A percentile compares a stretch with the other conserved stretches of the same genome.
Evolutionary conservation across 2,888 invertebrate genomes (phyloP).

Genomic region (Cyrtodaria siliqua): DNA sequence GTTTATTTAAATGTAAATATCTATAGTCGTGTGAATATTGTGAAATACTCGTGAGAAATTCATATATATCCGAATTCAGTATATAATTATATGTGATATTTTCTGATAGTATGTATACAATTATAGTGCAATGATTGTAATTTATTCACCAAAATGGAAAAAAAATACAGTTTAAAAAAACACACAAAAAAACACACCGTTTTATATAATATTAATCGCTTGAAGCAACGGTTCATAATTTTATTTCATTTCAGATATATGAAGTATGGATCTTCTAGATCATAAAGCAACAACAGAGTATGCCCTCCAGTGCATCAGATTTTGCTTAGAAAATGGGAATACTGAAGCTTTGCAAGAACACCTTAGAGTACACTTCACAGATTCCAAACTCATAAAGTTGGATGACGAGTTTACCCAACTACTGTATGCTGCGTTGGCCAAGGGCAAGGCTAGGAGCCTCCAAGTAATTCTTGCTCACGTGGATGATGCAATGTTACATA

Average conservation of each 20-base stretch:
- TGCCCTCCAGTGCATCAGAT: slow-evolving; percentile 55
- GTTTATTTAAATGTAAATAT: no score
- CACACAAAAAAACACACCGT: no score
- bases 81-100: no score
- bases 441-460: slow-evolving; percentile 27
- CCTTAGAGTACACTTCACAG: slow-evolving; percentile 41
- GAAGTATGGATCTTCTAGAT: slow-evolving; percentile 59
- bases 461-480: slow-evolving; percentile 41
- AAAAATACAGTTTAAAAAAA: no score
- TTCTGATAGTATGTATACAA: no score
- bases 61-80: no score
- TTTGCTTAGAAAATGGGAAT: slow-evolving; percentile 50
- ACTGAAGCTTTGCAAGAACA: slow-evolving; percentile 39
- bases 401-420: slow-evolving; percentile 36
- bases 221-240: no score
- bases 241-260: background rate
- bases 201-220: no score
- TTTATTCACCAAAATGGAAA: no score
- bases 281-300: slow-evolving; percentile 49
- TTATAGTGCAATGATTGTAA: no score
- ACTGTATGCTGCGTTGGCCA: slow-evolving; percentile 29
- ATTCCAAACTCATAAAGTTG: slow-evolving; percentile 33
- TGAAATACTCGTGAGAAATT: no score
- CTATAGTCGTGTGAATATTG: no score
- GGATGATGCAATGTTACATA: slow-evolving; percentile 37